A percentile compares a stretch with the other conserved stretches of the same genome.
These are phyloP conservation scores for Neoitamus cyanurus DNA, from an alignment of 2,888 invertebrate genomes.

Conservation along the genomic window DNA sequence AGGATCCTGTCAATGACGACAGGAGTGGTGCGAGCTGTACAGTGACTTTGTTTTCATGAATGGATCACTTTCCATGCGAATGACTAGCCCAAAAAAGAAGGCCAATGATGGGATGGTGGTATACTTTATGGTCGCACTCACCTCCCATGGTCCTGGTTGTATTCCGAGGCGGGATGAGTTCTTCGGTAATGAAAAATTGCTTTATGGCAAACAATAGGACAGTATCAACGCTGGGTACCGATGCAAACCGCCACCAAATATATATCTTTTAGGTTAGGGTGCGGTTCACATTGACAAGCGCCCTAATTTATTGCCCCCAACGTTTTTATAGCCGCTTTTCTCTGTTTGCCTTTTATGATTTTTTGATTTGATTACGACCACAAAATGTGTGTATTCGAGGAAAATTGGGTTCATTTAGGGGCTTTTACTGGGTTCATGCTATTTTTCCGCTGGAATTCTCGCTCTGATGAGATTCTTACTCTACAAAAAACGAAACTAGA, in stretches of 20 bases:
- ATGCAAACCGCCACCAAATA: not conserved
- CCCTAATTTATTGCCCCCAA: slow-evolving; percentile 31
- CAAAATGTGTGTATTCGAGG: slow-evolving; percentile 18
- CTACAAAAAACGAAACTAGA: not conserved
- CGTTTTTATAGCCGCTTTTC: slow-evolving; percentile 9
- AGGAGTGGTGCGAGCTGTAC: not conserved
- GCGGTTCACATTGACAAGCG: slow-evolving; percentile 32
- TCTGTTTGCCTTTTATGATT: slow-evolving; percentile 27
- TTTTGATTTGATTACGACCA: slow-evolving; percentile 26
- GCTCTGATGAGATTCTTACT: not conserved
- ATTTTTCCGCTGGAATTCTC: not conserved
- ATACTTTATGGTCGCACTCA: not conserved
- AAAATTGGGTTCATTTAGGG: not conserved
- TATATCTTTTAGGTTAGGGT: not conserved
- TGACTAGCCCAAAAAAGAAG: not conserved
- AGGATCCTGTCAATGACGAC: not conserved
- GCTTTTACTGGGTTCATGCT: not conserved
- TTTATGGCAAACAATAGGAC: not conserved
- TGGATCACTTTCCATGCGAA: not conserved
- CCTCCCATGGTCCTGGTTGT: not conserved
- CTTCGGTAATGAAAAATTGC: not conserved
- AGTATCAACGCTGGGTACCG: not conserved
- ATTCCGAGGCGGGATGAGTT: not conserved
- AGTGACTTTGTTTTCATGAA: not conserved
- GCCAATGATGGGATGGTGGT: not conserved